Evolutionary conservation across 2,797 vertebrate genomes (phyloP).

Genomic region (Gephyroberyx darwinii): DNA sequence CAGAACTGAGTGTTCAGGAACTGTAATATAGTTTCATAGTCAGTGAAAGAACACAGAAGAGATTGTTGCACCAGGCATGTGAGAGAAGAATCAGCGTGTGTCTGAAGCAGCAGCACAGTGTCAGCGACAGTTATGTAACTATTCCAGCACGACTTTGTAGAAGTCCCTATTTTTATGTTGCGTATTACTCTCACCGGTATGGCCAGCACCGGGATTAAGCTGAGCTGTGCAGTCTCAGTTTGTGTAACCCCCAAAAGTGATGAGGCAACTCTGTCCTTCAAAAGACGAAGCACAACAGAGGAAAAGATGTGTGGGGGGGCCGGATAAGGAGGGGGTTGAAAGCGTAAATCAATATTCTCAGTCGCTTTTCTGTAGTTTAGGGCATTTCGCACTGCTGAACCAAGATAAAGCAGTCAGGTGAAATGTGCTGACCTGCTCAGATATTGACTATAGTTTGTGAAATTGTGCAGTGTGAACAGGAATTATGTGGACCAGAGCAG

Average conservation of each 20-base stretch:
- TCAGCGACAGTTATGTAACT: conserved; percentile 63
- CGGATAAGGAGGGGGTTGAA: conserved; percentile 29
- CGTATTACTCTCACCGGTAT: conserved; percentile 45
- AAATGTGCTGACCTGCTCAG: conserved; percentile 36
- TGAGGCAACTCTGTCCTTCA: conserved; percentile 61
- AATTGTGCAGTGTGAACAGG: conserved; percentile 3
- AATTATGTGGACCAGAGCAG: no score
- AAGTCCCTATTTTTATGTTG: conserved; percentile 54
- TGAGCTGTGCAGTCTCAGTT: conserved; percentile 52
- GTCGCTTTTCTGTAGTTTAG: not conserved
- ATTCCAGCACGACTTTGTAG: conserved; percentile 55
- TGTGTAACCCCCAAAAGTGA: conserved; percentile 56
- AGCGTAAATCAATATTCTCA: not conserved
- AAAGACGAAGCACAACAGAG: not conserved
- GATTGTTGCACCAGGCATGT: not conserved
- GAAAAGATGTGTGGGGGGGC: conserved; percentile 15
- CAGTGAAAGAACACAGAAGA: conserved; percentile 8
- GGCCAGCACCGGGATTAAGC: conserved; percentile 64
- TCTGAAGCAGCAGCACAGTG: conserved; percentile 19
- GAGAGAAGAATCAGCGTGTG: not conserved
- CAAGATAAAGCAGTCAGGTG: conserved; percentile 12
- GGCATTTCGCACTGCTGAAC: no score
- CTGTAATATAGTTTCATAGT: not conserved
- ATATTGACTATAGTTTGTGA: conserved; percentile 2
- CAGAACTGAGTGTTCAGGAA: no score